phyloP scores from a whole-genome alignment of 1,140 invertebrate species.

The Drosophila mojavensis region DNA sequence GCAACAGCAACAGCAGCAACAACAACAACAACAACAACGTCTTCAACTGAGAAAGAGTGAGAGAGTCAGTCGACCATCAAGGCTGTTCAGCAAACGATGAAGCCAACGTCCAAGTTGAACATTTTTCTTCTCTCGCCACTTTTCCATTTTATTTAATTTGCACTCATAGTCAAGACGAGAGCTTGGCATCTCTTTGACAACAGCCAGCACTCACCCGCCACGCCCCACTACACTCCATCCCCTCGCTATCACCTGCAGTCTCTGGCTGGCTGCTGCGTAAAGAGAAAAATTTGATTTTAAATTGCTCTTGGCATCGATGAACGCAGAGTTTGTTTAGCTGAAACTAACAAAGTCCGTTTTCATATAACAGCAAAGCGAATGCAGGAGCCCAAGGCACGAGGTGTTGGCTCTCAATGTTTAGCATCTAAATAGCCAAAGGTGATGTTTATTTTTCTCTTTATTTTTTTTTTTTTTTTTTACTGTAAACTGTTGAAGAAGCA shows the following conservation, averaged over 20 bases:
- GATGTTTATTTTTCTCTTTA: slow-evolving; percentile 36
- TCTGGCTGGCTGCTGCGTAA: slow-evolving; percentile 4
- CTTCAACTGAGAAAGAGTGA: background rate
- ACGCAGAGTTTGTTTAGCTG: slow-evolving; percentile 53
- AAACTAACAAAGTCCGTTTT: slow-evolving; percentile 71
- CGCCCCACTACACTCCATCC: background rate
- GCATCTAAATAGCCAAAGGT: slow-evolving; percentile 70
- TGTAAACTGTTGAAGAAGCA: slow-evolving; percentile 14
- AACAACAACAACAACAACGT: slow-evolving; percentile 20
- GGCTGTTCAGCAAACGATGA: slow-evolving; percentile 13
- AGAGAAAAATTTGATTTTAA: slow-evolving; percentile 78
- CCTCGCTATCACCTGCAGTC: background rate
- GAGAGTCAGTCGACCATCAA: background rate
- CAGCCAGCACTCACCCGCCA: background rate
- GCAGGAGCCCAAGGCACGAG: slow-evolving; percentile 13
- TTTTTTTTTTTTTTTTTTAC: slow-evolving; percentile 2
- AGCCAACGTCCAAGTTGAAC: slow-evolving; percentile 35
- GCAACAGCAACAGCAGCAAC: slow-evolving; percentile 32
- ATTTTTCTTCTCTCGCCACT: slow-evolving; percentile 59
- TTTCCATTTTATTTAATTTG: slow-evolving; percentile 78
- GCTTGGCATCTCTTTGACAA: background rate
- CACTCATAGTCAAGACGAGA: slow-evolving; percentile 66
- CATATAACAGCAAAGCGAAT: slow-evolving; percentile 33
- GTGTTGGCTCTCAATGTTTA: slow-evolving; percentile 41
- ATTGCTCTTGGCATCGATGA: slow-evolving; percentile 70